Conservation (phyloP, 2,888 invertebrate genomes). For the Dilophus febrilis region DNA sequence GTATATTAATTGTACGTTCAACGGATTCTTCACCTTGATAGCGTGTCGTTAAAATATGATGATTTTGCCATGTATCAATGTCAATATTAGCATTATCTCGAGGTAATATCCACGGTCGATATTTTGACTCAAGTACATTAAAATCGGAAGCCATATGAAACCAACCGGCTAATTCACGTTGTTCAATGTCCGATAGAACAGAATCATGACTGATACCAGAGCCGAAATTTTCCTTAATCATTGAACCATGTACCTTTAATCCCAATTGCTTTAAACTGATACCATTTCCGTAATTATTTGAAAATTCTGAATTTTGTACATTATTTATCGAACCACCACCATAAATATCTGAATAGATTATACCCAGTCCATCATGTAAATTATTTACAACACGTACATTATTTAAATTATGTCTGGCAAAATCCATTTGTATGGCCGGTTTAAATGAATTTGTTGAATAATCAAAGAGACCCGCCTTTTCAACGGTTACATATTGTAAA, state of each 20-base stretch:
- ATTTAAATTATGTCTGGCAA: slow-evolving; percentile 65
- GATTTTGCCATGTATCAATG: slow-evolving; percentile 55
- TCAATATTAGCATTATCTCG: slow-evolving; percentile 40
- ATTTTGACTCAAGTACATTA: slow-evolving; percentile 48
- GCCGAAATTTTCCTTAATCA: slow-evolving; percentile 64
- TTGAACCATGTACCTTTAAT: slow-evolving; percentile 56
- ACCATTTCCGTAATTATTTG: slow-evolving; percentile 72
- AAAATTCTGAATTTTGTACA: slow-evolving; percentile 69
- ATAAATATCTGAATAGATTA: slow-evolving; percentile 87
- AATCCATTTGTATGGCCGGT: slow-evolving; percentile 78
- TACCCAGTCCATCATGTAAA: slow-evolving; percentile 81
- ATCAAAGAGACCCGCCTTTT: slow-evolving; percentile 86
- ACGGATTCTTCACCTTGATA: slow-evolving; percentile 38
- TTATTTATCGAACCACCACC: slow-evolving; percentile 67
- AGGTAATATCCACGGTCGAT: slow-evolving; percentile 57
- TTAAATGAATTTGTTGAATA: slow-evolving; percentile 75
- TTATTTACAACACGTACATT: slow-evolving; percentile 69
- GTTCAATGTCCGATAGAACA: slow-evolving; percentile 62
- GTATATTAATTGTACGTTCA: slow-evolving; percentile 40
- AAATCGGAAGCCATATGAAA: slow-evolving; percentile 54
- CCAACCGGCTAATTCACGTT: slow-evolving; percentile 87
- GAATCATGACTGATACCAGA: slow-evolving; percentile 91
- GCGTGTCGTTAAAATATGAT: slow-evolving; percentile 61
- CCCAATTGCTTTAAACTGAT: slow-evolving; percentile 81
- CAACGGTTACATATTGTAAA: slow-evolving; percentile 72